phyloP scores from a whole-genome alignment of 2,797 vertebrate species.

The Pantherophis alleghaniensis region DNA sequence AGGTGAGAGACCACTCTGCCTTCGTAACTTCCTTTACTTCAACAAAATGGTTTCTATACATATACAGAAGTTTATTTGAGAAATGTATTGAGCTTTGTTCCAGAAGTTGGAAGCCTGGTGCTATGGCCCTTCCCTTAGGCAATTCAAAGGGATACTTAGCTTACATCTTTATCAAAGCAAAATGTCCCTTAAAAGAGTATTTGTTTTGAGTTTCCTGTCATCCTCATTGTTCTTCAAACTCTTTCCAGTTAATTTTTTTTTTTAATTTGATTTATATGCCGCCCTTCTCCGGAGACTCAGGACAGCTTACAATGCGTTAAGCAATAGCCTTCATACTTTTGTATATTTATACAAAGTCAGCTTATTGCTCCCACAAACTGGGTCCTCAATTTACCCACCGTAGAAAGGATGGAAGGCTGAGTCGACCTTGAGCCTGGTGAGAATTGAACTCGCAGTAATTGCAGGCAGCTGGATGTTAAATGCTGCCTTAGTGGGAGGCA shows the following conservation, averaged over 20 bases:
- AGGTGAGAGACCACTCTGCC: neutral
- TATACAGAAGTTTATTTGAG: neutral
- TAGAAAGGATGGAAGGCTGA: too few relatives aligned
- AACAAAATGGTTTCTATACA: neutral
- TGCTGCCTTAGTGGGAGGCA: too few relatives aligned
- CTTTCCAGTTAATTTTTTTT: neutral
- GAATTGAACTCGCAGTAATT: too few relatives aligned
- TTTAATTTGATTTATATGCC: too few relatives aligned
- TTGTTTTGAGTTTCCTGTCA: neutral
- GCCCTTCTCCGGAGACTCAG: too few relatives aligned
- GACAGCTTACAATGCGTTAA: too few relatives aligned
- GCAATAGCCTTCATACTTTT: too few relatives aligned
- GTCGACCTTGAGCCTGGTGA: too few relatives aligned
- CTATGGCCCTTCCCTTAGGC: neutral
- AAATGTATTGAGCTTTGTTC: neutral
- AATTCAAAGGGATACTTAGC: neutral
- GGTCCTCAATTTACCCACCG: too few relatives aligned
- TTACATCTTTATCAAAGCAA: neutral
- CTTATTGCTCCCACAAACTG: too few relatives aligned
- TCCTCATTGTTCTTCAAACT: neutral
- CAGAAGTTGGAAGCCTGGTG: neutral
- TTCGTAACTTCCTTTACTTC: neutral
- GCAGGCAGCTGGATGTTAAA: too few relatives aligned
- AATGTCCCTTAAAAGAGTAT: neutral
- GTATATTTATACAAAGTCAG: too few relatives aligned